A percentile compares a stretch with the other conserved stretches of the same genome.
Conservation (phyloP, 1,140 invertebrate genomes). For the Goniozus legneri region DNA sequence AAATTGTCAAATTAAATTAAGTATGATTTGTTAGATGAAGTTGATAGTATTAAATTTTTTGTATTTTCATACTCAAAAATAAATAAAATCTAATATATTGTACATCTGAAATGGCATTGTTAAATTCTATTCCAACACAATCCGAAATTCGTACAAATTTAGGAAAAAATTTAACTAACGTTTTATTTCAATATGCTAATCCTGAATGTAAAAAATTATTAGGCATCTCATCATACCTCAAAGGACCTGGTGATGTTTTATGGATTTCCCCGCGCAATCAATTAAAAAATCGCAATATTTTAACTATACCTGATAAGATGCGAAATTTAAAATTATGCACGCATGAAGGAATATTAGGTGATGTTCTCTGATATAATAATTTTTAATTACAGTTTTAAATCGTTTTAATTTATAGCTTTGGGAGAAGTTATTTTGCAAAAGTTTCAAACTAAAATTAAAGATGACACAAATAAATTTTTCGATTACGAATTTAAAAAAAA, state of each 20-base stretch:
- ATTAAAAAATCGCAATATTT: conserved; percentile 34
- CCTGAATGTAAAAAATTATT: conserved; percentile 20
- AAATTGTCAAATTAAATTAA: too few species aligned
- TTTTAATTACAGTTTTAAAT: background rate
- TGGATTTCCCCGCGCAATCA: conserved; percentile 44
- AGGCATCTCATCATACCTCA: conserved; percentile 27
- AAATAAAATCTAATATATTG: too few species aligned
- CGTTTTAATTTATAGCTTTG: conserved; percentile 15
- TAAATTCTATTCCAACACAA: conserved; percentile 17
- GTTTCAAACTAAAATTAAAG: conserved; percentile 35
- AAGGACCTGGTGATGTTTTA: conserved; percentile 28
- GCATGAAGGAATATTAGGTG: conserved; percentile 49
- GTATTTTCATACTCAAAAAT: too few species aligned
- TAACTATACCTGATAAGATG: conserved; percentile 33
- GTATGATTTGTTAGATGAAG: too few species aligned
- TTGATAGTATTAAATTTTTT: too few species aligned
- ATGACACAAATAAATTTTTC: conserved; percentile 27
- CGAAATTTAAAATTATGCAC: conserved; percentile 42
- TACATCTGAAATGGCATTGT: too few species aligned
- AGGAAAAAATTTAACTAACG: conserved; percentile 19
- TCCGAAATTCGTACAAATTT: conserved; percentile 17
- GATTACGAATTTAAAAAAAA: conserved; percentile 31
- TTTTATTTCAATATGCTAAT: conserved; percentile 22
- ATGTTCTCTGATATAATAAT: background rate
- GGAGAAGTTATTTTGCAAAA: conserved; percentile 22